phyloP scores from a whole-genome alignment of 2,797 vertebrate genomes.

The Yasuhikotakia modesta region DNA sequence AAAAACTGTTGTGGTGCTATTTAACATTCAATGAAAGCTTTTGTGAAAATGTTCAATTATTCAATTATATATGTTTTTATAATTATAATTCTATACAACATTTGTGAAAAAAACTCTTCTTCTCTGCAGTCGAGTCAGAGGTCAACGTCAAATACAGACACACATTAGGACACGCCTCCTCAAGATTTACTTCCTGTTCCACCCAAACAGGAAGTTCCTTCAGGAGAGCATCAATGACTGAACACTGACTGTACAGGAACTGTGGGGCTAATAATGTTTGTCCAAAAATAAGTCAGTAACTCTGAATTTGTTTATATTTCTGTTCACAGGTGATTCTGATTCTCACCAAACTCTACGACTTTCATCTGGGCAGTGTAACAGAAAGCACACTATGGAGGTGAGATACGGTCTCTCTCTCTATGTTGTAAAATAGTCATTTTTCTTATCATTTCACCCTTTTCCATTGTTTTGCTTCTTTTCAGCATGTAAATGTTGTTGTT shows the following conservation, averaged over 20 bases:
- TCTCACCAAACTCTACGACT: slow-evolving; percentile 96
- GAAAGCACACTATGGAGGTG: slow-evolving; percentile 99
- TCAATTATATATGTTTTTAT: no score
- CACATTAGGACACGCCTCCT: neutral
- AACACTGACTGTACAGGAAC: no score
- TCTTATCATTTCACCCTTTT: neutral
- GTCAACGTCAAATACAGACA: neutral
- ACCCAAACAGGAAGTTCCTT: no score
- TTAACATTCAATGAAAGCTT: no score
- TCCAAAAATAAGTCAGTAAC: neutral
- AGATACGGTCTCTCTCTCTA: slow-evolving; percentile 54
- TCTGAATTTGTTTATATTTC: slow-evolving; percentile 31
- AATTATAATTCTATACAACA: no score
- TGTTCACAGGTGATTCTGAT: slow-evolving; percentile 92
- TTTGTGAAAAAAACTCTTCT: no score
- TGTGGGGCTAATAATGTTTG: neutral
- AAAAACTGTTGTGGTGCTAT: no score
- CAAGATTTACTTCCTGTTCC: neutral
- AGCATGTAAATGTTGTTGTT: slow-evolving; percentile 39
- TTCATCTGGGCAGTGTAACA: slow-evolving; percentile 94
- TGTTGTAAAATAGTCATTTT: neutral
- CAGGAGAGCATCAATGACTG: no score
- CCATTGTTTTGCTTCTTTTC: neutral
- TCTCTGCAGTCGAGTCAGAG: neutral
- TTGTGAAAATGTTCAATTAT: no score